Evolutionary conservation across 2,888 invertebrate genomes (phyloP).

Genomic region (Parnassius mnemosyne): DNA sequence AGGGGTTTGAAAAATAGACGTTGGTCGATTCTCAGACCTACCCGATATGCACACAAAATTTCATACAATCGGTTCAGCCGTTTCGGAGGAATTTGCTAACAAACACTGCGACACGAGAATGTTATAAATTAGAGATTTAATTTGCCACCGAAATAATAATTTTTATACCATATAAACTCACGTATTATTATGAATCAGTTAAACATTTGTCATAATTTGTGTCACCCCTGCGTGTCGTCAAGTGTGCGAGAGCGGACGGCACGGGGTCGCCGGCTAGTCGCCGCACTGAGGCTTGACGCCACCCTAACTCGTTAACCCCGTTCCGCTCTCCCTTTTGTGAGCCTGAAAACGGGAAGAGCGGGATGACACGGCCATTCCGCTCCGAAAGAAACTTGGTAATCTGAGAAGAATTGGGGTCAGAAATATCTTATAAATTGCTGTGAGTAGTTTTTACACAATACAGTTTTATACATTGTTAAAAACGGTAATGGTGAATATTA

Average conservation of each 20-base stretch:
- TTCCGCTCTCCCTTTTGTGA: conserved; percentile 8
- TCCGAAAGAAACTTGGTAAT: neutral
- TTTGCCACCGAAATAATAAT: too few relatives aligned
- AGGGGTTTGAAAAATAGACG: too few relatives aligned
- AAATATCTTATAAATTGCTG: neutral
- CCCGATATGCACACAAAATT: too few relatives aligned
- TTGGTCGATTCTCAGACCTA: too few relatives aligned
- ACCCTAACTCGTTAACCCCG: conserved; percentile 13
- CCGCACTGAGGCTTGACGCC: conserved; percentile 1
- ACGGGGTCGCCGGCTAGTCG: conserved; percentile 6
- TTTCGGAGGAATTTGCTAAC: too few relatives aligned
- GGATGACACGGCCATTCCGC: neutral
- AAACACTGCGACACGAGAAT: too few relatives aligned
- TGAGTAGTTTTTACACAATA: neutral
- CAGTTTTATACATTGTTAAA: neutral
- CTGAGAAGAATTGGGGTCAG: neutral
- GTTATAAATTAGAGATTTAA: too few relatives aligned
- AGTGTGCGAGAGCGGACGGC: neutral
- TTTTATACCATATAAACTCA: too few relatives aligned
- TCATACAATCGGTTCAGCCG: too few relatives aligned
- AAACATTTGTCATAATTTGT: neutral
- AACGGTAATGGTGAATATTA: too few relatives aligned
- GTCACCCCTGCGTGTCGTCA: conserved; percentile 3
- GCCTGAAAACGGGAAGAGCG: neutral
- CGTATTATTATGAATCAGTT: too few relatives aligned